These are phyloP conservation scores for Epinotia demarniana DNA, from an alignment of 2,888 invertebrate species.

Conservation along the genomic window DNA sequence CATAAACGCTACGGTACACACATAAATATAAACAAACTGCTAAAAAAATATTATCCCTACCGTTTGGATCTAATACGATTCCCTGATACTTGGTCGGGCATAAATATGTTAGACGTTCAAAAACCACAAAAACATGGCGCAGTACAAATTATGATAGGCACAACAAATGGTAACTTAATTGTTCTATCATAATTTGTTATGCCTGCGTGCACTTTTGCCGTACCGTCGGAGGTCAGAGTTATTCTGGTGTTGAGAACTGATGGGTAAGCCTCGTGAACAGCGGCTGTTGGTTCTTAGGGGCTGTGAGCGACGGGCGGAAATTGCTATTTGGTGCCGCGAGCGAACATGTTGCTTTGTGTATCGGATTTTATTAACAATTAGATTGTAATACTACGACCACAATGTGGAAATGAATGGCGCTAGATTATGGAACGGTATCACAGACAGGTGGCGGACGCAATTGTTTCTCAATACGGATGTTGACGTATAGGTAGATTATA, in stretches of 20 bases:
- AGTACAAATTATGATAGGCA: too few species aligned
- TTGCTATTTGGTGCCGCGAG: conserved; percentile 54
- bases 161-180: too few species aligned
- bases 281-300: not conserved
- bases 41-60: too few species aligned
- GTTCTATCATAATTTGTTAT: too few species aligned
- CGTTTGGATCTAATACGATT: too few species aligned
- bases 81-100: too few species aligned
- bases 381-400: conserved; percentile 8
- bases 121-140: too few species aligned
- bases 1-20: too few species aligned
- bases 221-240: not conserved
- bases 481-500: too few species aligned
- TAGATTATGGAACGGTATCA: not conserved
- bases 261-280: not conserved
- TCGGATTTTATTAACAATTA: conserved; percentile 15
- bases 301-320: conserved; percentile 66
- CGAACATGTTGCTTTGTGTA: conserved; percentile 3
- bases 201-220: too few species aligned
- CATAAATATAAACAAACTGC: too few species aligned
- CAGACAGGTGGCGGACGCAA: not conserved
- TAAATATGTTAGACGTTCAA: too few species aligned
- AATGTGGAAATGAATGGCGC: not conserved
- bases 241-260: not conserved
- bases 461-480: not conserved